Base-by-base conservation (phyloP, 2,888 invertebrate genomes). In the Parasteatoda lunata region DNA sequence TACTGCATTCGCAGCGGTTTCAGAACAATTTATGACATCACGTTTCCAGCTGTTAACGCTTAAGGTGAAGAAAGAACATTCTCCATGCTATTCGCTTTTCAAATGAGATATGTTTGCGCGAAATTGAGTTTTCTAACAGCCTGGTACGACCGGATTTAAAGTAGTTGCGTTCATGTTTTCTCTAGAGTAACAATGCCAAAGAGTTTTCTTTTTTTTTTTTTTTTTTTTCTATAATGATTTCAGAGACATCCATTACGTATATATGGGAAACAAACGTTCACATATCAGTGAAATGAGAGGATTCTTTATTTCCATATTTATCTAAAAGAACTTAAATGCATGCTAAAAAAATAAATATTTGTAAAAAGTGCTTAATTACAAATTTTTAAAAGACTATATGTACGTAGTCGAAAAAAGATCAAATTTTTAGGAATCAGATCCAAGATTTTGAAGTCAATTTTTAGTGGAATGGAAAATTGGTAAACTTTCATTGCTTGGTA, bases 91-190 rank as follows among this genome's bases (percentile, higher is more conserved):
- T 73, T 77, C 79, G 59, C 79, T 75, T 75, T 84, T 75, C 73
- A 84, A 84, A 84, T 84, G 79, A 84, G 79, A 84, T 84, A 78
- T 79, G 75, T 78, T 82, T 79, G 84, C 15, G 75, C 59, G 84
- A 79, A 84, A 84, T 84, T 79, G 75, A 75, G 79, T 79, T 79
- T 75, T 30, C 45, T 49, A 84, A 79, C 79, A 84, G 78, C 84
- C 59, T 78, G 78, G 48, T 66, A n/a, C 54, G 75, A 84, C 84
- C 68, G 78, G 64, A 73, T 73, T 75, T 75, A 51, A 79, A 78
- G 69, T 47, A 79, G 78, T 51, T 70, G 47, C 48, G 49, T 45
- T 73, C 65, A 51, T 77, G 84, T 77, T 70, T 49, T 15, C 59
- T 47, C 45, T 69, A 75, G 75, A 78, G 69, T 66, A 79, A 78